Evolutionary conservation across 1,140 invertebrate genomes (phyloP), one percentile per base, ranked within the genome.

Genomic region (Plutomurus gul): DNA sequence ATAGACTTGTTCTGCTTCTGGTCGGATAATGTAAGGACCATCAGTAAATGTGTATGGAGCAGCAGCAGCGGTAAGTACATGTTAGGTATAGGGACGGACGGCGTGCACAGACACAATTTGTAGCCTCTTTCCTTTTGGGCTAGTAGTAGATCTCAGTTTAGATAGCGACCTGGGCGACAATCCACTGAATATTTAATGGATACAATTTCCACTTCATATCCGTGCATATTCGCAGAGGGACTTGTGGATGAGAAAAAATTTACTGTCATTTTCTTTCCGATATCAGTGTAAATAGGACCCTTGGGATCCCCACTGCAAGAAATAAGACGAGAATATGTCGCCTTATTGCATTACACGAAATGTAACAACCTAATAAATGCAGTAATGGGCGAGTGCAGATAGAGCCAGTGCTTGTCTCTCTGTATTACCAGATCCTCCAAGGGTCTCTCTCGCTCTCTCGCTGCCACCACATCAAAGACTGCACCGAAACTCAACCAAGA

Each of bases 261-360:
- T 77, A 80, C 75, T 81, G 77, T 82, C 82, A 83, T 83, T 83
- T 79, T 81, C 75, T 77, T 82, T 77, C 60, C 80, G 81, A 83
- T 83, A 83, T 84, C 80, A 84, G 77, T 79, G 81, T 84, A 77
- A 79, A 84, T 84, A 74, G 76, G 81, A 36, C 83, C 51, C 83
- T 36, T 27, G 83, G 74, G 83, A 82, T 40, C 77, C 76, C 51
- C 20, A 49, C 49, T 73, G 22, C 20, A 80, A 51, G 76, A 80
- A 83, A 76, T 76, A 83, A 81, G 79, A 83, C 40, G 79, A 82
- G 60, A 82, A 76, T 80, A 81, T 73, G 78, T 76, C 75, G 51
- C 75, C 75, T 80, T 78, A 83, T 81, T 81, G 74, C 79, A 81
- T 78, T 82, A 78, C 80, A 80, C 39, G 71, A 71, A 49, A 83